phyloP scores from a whole-genome alignment of 1,140 invertebrate species.

The Eupristina koningsbergeri region DNA sequence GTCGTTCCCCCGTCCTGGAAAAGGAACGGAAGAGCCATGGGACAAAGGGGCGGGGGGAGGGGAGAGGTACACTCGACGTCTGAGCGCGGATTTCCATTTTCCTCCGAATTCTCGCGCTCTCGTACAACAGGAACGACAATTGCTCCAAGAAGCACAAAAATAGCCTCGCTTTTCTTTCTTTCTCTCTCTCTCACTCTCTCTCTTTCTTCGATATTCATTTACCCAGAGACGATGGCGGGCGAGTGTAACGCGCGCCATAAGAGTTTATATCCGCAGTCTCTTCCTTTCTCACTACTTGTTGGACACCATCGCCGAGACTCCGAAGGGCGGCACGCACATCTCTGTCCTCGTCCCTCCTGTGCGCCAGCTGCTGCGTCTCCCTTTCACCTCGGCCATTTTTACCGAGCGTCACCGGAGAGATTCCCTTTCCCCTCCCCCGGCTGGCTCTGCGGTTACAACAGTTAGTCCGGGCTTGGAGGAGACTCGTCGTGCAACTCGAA shows the following conservation, averaged over 20 bases:
- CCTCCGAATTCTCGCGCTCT: slow-evolving; percentile 16
- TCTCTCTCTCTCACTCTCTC: too few species aligned
- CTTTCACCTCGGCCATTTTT: slow-evolving; percentile 35
- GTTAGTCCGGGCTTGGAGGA: slow-evolving; percentile 50
- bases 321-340: slow-evolving; percentile 56
- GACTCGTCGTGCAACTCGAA: slow-evolving; percentile 57
- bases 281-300: slow-evolving; percentile 49
- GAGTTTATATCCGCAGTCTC: slow-evolving; percentile 54
- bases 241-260: slow-evolving; percentile 54
- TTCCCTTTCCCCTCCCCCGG: neutral
- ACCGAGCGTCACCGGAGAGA: slow-evolving; percentile 15
- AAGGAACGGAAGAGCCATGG: neutral
- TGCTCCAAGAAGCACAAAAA: slow-evolving; percentile 8
- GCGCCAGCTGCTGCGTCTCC: slow-evolving; percentile 56
- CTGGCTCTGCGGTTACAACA: slow-evolving; percentile 47
- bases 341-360: slow-evolving; percentile 45
- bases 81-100: slow-evolving; percentile 22
- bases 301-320: slow-evolving; percentile 48
- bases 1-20: neutral
- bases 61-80: too few species aligned
- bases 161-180: slow-evolving; percentile 21
- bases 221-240: slow-evolving; percentile 53
- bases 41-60: too few species aligned
- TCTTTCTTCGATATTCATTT: slow-evolving; percentile 55
- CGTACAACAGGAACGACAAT: slow-evolving; percentile 1